A percentile compares a stretch with the other conserved stretches of the same genome.
phyloP scores from a whole-genome alignment of 2,888 invertebrate species.

The Apamea anceps region DNA sequence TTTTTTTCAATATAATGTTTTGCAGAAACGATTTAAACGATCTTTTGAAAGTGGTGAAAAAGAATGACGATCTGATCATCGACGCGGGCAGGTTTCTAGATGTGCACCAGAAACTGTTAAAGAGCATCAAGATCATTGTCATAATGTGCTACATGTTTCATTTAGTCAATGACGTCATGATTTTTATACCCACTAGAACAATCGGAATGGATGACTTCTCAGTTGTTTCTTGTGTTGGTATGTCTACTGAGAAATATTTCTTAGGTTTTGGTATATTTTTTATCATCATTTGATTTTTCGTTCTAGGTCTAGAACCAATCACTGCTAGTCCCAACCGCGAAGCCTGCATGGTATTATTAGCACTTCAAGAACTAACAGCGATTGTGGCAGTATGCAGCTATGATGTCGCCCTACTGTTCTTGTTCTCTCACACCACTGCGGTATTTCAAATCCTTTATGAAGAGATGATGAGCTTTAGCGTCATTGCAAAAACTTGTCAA shows the following conservation, averaged over 20 bases:
- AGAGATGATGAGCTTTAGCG: slow-evolving; percentile 65
- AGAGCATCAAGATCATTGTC: slow-evolving; percentile 69
- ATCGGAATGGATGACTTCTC: slow-evolving; percentile 65
- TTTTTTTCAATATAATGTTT: slow-evolving; percentile 2
- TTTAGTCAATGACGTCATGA: slow-evolving; percentile 70
- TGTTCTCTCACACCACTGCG: slow-evolving; percentile 71
- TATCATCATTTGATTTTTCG: not conserved
- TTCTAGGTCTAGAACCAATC: slow-evolving; percentile 67
- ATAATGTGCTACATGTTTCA: slow-evolving; percentile 70
- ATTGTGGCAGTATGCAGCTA: slow-evolving; percentile 65
- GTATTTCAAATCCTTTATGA: slow-evolving; percentile 68
- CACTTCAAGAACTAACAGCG: slow-evolving; percentile 67
- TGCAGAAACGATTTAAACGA: slow-evolving; percentile 64
- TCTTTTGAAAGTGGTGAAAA: slow-evolving; percentile 61
- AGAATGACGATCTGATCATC: slow-evolving; percentile 65
- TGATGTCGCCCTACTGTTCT: slow-evolving; percentile 69
- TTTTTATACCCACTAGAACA: slow-evolving; percentile 71
- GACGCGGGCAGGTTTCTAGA: slow-evolving; percentile 54
- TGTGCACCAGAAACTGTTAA: slow-evolving; percentile 62
- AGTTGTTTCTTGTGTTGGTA: slow-evolving; percentile 72
- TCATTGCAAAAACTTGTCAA: slow-evolving; percentile 40
- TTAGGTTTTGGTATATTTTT: not conserved
- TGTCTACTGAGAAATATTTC: slow-evolving; percentile 24
- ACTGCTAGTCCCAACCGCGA: slow-evolving; percentile 64
- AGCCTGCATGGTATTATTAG: slow-evolving; percentile 67